Conservation (phyloP, 1,140 invertebrate genomes). For the Orius insidiosus region DNA sequence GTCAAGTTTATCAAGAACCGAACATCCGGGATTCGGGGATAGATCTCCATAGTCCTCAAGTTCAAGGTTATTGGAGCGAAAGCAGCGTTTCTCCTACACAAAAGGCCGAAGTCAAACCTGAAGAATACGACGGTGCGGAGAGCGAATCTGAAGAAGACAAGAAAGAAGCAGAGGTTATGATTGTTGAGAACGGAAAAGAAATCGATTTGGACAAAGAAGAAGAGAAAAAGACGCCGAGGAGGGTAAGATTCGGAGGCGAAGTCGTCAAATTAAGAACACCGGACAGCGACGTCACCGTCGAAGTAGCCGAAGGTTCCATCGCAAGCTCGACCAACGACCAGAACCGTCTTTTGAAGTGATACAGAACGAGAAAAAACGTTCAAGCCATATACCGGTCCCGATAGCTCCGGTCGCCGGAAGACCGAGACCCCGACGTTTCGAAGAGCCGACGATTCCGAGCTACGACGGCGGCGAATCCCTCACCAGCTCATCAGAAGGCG, state of each 20-base stretch:
- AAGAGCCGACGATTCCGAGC: conserved; percentile 14
- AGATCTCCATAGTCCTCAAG: conserved; percentile 17
- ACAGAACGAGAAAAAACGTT: conserved; percentile 4
- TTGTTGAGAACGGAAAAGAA: conserved; percentile 5
- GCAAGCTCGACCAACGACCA: background rate
- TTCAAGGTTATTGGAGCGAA: conserved; percentile 18
- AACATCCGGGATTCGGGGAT: conserved; percentile 21
- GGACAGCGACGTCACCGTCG: conserved; percentile 43
- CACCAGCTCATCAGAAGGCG: conserved; percentile 21
- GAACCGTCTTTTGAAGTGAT: conserved; percentile 6
- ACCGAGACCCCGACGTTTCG: conserved; percentile 11
- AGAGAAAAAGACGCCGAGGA: conserved; percentile 23
- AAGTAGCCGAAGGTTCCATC: conserved; percentile 4
- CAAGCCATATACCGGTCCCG: conserved; percentile 21
- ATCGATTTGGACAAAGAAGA: conserved; percentile 15
- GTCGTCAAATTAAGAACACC: conserved; percentile 64
- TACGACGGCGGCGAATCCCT: conserved; percentile 21
- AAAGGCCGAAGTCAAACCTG: conserved; percentile 14
- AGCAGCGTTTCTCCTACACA: conserved; percentile 18
- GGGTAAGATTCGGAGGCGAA: conserved; percentile 67
- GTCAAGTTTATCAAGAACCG: conserved; percentile 38
- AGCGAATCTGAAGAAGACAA: conserved; percentile 12
- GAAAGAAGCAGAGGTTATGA: conserved; percentile 1
- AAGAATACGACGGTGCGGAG: conserved; percentile 10
- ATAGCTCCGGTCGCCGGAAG: conserved; percentile 18